Evolutionary conservation across 1,140 invertebrate species (phyloP).

Genomic region (Proales similis): DNA sequence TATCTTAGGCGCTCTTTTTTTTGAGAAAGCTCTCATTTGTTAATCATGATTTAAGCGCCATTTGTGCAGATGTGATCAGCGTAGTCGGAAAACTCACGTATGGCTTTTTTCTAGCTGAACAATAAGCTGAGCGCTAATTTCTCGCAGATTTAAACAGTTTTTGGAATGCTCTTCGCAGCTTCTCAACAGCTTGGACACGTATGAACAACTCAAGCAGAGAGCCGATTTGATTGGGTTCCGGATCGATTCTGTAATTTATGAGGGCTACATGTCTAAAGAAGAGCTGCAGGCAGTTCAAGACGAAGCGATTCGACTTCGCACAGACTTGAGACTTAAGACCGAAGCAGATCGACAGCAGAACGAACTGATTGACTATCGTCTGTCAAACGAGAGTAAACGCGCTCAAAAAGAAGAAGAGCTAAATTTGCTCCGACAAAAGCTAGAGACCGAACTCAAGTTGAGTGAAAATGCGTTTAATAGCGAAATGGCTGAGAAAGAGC

Average conservation of each 20-base stretch:
- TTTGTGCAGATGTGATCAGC: constrained; percentile 50
- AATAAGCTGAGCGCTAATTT: not conserved
- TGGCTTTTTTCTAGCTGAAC: constrained; percentile 35
- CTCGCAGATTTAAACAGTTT: constrained; percentile 45
- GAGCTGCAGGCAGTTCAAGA: constrained; percentile 47
- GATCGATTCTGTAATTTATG: constrained; percentile 45
- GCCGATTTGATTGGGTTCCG: constrained; percentile 43
- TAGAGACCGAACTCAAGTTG: constrained; percentile 1
- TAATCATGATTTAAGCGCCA: constrained; percentile 43
- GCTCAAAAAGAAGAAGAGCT: constrained; percentile 37
- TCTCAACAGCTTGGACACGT: constrained; percentile 43
- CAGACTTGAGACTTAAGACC: constrained; percentile 42
- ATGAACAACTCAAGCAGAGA: constrained; percentile 43
- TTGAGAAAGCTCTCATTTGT: not conserved
- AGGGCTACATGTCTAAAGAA: constrained; percentile 45
- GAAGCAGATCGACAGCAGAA: constrained; percentile 45
- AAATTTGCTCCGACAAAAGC: not conserved
- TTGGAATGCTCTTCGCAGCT: constrained; percentile 40
- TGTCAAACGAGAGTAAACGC: constrained; percentile 42
- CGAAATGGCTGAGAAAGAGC: not conserved
- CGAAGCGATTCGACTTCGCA: constrained; percentile 45
- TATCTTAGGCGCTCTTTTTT: not conserved
- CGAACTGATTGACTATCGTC: constrained; percentile 41
- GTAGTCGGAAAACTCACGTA: constrained; percentile 47
- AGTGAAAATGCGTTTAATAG: constrained; percentile 8